phyloP scores from a whole-genome alignment of 2,113 vertebrate genomes.

The Bufo bufo region DNA sequence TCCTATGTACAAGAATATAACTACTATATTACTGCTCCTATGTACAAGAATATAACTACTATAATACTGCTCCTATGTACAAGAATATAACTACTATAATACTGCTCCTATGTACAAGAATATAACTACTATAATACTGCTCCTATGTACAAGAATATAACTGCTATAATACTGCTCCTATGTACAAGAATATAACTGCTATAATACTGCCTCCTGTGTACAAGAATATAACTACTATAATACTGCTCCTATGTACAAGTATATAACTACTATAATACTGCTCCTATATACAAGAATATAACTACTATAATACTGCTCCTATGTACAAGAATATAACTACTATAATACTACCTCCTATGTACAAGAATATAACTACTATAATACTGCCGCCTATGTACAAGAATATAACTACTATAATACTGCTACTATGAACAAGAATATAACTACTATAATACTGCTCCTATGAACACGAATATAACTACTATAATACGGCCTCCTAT shows the following conservation, averaged over 20 bases:
- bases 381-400: neutral
- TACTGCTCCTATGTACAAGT: neutral
- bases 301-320: slow-evolving; percentile 3
- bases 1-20: too few species aligned
- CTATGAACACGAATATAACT: neutral
- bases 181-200: neutral
- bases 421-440: neutral
- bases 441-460: slow-evolving; percentile 6
- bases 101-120: too few species aligned
- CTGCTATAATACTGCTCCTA: neutral
- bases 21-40: neutral
- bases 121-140: too few species aligned
- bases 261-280: neutral
- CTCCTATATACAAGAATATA: neutral
- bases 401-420: slow-evolving; percentile 9
- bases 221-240: slow-evolving; percentile 1
- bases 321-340: slow-evolving; percentile 8
- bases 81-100: too few species aligned
- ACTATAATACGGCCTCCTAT: neutral
- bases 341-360: neutral
- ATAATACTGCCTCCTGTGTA: neutral
- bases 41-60: neutral
- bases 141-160: too few species aligned
- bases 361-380: slow-evolving; percentile 1
- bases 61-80: too few species aligned